A percentile compares a stretch with the other conserved stretches of the same genome.
Conservation (phyloP, 1,140 invertebrate genomes). For the Andricus grossulariae region DNA sequence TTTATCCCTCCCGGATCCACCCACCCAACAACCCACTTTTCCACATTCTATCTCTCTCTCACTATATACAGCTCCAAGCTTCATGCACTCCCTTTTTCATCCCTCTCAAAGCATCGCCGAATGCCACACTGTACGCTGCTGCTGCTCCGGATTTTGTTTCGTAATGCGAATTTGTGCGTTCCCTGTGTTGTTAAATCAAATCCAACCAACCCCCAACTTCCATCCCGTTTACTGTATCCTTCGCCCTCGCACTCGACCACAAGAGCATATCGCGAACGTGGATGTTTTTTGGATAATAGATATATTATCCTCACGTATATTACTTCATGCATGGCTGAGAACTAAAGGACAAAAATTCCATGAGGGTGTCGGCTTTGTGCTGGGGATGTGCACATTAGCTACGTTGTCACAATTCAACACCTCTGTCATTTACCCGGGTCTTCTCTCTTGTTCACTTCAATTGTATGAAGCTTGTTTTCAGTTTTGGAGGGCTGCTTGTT, state of each 20-base stretch:
- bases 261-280: constrained; percentile 13
- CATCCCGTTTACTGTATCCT: not conserved
- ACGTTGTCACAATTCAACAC: constrained; percentile 31
- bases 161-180: constrained; percentile 23
- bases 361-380: constrained; percentile 12
- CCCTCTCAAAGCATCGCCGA: constrained; percentile 20
- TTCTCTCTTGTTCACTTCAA: not conserved
- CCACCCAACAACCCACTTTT: no score
- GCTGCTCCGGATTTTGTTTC: constrained; percentile 28
- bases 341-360: constrained; percentile 18
- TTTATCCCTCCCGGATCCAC: not conserved
- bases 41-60: constrained; percentile 9
- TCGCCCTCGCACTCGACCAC: constrained; percentile 9
- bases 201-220: not conserved
- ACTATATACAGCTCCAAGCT: no score
- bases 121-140: not conserved
- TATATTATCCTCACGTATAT: constrained; percentile 29
- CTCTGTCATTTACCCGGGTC: constrained; percentile 18
- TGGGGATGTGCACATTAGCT: constrained; percentile 27
- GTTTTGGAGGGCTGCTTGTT: not conserved
- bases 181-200: constrained; percentile 28
- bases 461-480: not conserved
- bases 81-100: not conserved
- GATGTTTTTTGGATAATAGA: constrained; percentile 31
- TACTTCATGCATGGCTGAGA: constrained; percentile 29